Evolutionary conservation across 2,888 invertebrate species (phyloP), one percentile per base, ranked within the genome.

Genomic region (Orthosia gothica): DNA sequence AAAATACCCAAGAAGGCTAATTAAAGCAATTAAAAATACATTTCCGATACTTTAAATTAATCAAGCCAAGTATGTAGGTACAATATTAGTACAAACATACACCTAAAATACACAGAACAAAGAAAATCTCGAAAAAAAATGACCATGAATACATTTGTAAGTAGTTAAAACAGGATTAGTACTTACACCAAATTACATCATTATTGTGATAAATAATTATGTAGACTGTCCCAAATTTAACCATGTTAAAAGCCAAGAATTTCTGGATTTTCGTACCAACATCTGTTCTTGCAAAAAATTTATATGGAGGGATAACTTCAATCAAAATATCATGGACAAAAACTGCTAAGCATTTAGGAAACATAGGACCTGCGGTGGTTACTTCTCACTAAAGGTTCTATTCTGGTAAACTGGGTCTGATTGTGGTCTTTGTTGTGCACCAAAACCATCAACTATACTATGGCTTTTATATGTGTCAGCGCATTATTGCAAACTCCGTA

Each of bases 201-300:
- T 61, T 58, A 67, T 54, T 50, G 32, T 66, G 50, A 64, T 65
- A 47, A 64, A 55, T 61, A 61, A 61, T 32, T 55, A 50, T 69
- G 52, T 49, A 63, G 64, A 82, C 70, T 79, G 85, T 67, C 52
- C 73, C 72, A 87, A 85, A 84, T 71, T 58, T 72, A 79, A 76
- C 49, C 74, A 86, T 77, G 61, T 49, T 61, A 61, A 68, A 78
- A 73, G 84, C 66, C 74, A 86, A 79, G 61, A 76, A 75, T 55
- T 81, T 74, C 12, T 68, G 63, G 69, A 64, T 63, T 67, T 47
- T 52, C 13, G 58, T 47, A 59, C 50, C 50, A 59, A 15, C 49
- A 71, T 54, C n/a, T 55, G 13, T 81, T 52, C 23, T 52, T 15
- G 20, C 47, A 18, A 13, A 75, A 0, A 47, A 52, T 26, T 59